Base-by-base conservation (phyloP, 2,888 invertebrate genomes). In the Phorcus lineatus region DNA sequence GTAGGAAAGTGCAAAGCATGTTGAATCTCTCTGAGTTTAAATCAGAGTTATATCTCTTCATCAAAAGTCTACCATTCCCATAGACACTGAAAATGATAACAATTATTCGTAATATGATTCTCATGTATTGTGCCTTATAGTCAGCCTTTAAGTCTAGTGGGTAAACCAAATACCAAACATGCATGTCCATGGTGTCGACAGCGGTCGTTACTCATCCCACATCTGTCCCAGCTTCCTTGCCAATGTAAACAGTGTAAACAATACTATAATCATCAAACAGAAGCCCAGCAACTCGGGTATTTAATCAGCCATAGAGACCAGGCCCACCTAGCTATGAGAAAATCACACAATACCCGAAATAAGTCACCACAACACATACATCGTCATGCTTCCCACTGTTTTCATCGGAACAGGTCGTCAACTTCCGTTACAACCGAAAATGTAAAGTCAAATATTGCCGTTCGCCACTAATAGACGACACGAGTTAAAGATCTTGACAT, bases 281-380 rank as follows among this genome's bases (percentile, higher is more conserved):
- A 24, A 28, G 28, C 62, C 62, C 24, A 28, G 62, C 62, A 62
- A 62, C 62, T 28, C 24, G 28, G 13, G 62, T 11, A 62, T 62
- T 62, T 62, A 62, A 62, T 62, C 62, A 62, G 62, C n/a, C 28
- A 16, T 28, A 62, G 24, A 13, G 2, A 16, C 2, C 24, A 24
- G 62, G 62, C 62, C 62, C 62, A 62, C 62, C 62, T 62, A 62
- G 62, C 62, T 28, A 62, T 62, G 62, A 62, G 62, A 62, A 62
- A 62, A 62, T 62, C 62, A 16, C 62, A 13, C 62, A 28, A 62
- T 24, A 24, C 24, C 62, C 28, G 9, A n/a, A 4, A 62, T 24
- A 24, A 62, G 62, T 28, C 62, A 28, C 24, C 62, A 62, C 28
- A 62, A 62, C 13, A 7, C 28, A 62, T 28, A 28, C 28, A 17